Percentiles rank a stretch among this genome's conserved stretches.
phyloP scores from a whole-genome alignment of 2,113 vertebrate species.

The Desmodus rotundus region DNA sequence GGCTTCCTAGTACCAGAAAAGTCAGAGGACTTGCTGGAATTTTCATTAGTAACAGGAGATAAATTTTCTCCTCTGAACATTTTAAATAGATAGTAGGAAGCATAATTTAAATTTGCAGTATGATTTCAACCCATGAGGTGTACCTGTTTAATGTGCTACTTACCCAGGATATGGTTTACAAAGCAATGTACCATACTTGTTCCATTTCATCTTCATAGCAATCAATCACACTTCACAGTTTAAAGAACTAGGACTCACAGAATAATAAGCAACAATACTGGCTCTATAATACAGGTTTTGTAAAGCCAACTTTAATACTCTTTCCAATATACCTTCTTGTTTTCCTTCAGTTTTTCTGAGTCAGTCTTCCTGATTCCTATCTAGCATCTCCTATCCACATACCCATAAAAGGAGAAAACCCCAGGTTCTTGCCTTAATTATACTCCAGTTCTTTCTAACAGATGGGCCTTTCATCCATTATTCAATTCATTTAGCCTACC shows the following conservation, averaged over 20 bases:
- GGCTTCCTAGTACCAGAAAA: neutral
- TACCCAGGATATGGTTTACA: neutral
- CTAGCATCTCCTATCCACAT: neutral
- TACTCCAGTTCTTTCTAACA: neutral
- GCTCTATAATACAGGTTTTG: neutral
- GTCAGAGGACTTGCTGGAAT: neutral
- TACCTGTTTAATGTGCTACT: neutral
- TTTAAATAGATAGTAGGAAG: neutral
- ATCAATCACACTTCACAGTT: neutral
- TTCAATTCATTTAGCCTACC: neutral
- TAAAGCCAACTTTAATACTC: neutral
- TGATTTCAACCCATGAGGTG: neutral
- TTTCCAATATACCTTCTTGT: neutral
- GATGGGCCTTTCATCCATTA: neutral
- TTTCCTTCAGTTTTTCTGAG: constrained; percentile 6
- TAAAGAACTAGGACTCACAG: neutral
- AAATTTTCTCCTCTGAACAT: neutral
- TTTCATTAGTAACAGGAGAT: neutral
- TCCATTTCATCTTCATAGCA: neutral
- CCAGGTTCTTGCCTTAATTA: neutral
- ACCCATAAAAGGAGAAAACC: neutral
- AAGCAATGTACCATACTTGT: neutral
- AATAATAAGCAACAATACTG: neutral
- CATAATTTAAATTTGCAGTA: neutral
- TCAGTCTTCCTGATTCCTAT: neutral